These are phyloP conservation scores for Dione juno DNA, from an alignment of 2,888 invertebrate species.

Conservation along the genomic window DNA sequence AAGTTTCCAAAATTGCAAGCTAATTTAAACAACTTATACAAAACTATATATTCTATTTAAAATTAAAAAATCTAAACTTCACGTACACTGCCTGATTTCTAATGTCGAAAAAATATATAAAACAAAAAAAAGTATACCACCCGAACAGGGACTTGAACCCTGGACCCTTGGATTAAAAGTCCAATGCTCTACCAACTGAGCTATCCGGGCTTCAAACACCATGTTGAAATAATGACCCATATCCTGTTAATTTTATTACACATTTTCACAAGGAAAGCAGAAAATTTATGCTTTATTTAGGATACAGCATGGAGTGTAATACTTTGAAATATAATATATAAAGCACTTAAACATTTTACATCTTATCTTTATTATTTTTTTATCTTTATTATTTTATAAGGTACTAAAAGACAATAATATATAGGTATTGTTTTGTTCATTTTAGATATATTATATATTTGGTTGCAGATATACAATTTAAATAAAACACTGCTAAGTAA, in stretches of 20 bases:
- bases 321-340: not conserved
- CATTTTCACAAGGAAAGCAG: too few species aligned
- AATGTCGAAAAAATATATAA: not conserved
- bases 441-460: too few species aligned
- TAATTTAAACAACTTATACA: not conserved
- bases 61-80: not conserved
- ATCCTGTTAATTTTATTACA: not conserved
- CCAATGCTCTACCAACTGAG: slow-evolving; percentile 85
- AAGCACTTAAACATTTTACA: too few species aligned
- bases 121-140: slow-evolving; percentile 69
- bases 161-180: slow-evolving; percentile 90
- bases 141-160: slow-evolving; percentile 91
- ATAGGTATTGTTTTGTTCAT: too few species aligned
- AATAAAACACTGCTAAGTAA: not conserved
- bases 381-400: too few species aligned
- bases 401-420: too few species aligned
- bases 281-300: too few species aligned
- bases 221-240: not conserved
- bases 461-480: too few species aligned
- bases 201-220: slow-evolving; percentile 74
- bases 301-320: too few species aligned
- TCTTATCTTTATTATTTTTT: too few species aligned
- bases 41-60: not conserved
- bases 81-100: not conserved
- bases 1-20: not conserved